Base-by-base conservation (phyloP, 1,140 invertebrate species). In the Heterodera schachtii region DNA sequence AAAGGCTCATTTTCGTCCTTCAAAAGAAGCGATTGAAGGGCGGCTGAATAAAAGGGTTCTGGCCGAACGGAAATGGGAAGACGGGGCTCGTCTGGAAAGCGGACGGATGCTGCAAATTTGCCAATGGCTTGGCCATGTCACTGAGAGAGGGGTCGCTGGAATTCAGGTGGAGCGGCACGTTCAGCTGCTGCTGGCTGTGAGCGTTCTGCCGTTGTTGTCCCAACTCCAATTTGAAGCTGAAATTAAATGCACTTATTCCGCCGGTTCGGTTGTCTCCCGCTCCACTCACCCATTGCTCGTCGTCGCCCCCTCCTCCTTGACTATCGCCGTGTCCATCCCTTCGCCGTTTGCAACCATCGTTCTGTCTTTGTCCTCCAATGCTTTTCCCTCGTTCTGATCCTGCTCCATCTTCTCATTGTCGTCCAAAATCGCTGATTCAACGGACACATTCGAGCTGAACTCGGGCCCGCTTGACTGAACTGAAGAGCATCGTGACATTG, bases 171-270 rank as follows among this genome's bases (percentile, higher is more conserved):
- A 16, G 21, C 31, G 69, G 69, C 3, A 41, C 6, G 19, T 19
- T 19, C 13, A 64, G 57, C 16, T 64, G 57, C 16, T 64, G 57
- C 4, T 64, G 57, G 57, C 5, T 64, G 13, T 64, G 11, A 64
- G 13, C 31, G 31, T 31, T 31, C 31, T 31, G 31, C 31, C 31
- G 31, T 31, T 31, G 31, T 31, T 31, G 31, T 31, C 31, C 6
- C 67, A 31, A 8, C 11, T 70, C 67, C 67, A 70, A 19, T 43
- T 70, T 70, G 67, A 70, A 70, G 21, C 67, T 70, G 41, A 70
- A 70, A 70, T 9, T 31, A 31, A 31, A 31, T 1, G 31, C 31
- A 31, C 31, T 31, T 31, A 31, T 31, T 31, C 74, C 44, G 13
- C n/a, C 46, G 47, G 7, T 19, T 66, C 16, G 11, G 31, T 31